Evolutionary conservation across 2,113 vertebrate genomes (phyloP), one percentile per base, ranked within the genome.

Genomic region (Pelecanoides urinatrix): DNA sequence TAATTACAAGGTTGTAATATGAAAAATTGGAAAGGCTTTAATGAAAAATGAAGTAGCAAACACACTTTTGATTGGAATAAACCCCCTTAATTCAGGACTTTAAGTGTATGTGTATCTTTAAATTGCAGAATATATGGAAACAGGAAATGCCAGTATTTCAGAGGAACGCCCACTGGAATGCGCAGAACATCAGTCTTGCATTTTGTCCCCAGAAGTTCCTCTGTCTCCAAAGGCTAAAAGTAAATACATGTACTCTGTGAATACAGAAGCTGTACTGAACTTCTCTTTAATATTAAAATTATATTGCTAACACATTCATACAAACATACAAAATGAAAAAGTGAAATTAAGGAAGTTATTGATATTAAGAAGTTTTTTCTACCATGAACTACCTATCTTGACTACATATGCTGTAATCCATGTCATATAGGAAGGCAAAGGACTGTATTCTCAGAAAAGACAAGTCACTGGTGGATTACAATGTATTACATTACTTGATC

Each of bases 141-240:
- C 99, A 15, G 95, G 98, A 97, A 99, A 99, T 95, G 92, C 97
- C 94, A 89, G 89, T 50, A 96, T 97, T 92, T 90, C 98, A 56
- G 99, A 99, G 86, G 99, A 99, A 68, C 98, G 97, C 8, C 94
- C 98, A 8, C 97, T 98, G 81, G 99, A 98, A 96, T 98, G 98
- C 49, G 95, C 98, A 50, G 97, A 98, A 26, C 99, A 99, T 88
- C 98, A 99, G 71, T 98, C 98, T 68, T 98, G 98, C 6, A 59
- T 99, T 95, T 97, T 98, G 55, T 98, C 99, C 30, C 99, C 99
- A 74, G 98, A 96, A 30, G 98, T 98, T 80, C 99, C 99, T 85
- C 98, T 99, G 2, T 98, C 98, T 81, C 98, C 98, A 96, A 98
- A 98, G 96, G 98, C 98, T 96, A 99, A 99, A 98, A 99, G 99